Evolutionary conservation across 2,888 invertebrate genomes (phyloP).

Genomic region (Pharmacophagus antenor): DNA sequence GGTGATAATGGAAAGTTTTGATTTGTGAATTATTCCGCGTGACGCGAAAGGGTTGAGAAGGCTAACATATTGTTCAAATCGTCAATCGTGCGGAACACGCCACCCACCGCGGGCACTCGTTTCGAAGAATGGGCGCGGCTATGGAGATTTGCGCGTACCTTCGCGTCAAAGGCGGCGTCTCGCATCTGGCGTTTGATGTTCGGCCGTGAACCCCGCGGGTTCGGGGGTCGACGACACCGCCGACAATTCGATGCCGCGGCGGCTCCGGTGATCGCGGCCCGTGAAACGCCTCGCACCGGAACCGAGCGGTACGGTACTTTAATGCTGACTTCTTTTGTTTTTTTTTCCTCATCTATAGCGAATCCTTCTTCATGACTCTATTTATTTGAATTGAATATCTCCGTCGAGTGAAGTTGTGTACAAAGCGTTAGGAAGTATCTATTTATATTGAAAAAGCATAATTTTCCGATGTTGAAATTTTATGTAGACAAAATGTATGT

Average conservation of each 20-base stretch:
- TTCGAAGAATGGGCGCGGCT: conserved; percentile 31
- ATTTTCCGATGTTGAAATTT: too few relatives aligned
- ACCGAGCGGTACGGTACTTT: conserved; percentile 29
- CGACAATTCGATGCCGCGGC: conserved; percentile 59
- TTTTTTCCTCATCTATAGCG: conserved; percentile 5
- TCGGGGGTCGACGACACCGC: conserved; percentile 41
- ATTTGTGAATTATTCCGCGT: too few relatives aligned
- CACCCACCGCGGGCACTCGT: conserved; percentile 4
- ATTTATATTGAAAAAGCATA: too few relatives aligned
- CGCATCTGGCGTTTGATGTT: conserved; percentile 50
- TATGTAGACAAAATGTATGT: too few relatives aligned
- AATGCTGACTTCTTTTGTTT: too few relatives aligned
- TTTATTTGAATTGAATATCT: too few relatives aligned
- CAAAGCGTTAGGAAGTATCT: too few relatives aligned
- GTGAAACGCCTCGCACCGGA: conserved; percentile 30
- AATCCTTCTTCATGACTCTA: conserved; percentile 8
- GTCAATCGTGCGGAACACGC: conserved; percentile 3
- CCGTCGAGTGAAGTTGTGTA: too few relatives aligned
- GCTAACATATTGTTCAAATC: background rate
- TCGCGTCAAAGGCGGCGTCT: conserved; percentile 46
- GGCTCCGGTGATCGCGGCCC: conserved; percentile 52
- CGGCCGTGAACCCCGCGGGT: conserved; percentile 65
- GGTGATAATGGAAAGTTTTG: too few relatives aligned
- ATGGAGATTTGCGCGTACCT: conserved; percentile 24
- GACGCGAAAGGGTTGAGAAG: too few relatives aligned